phyloP scores from a whole-genome alignment of 2,113 vertebrate species.

The Rhynchopsitta pachyrhyncha region DNA sequence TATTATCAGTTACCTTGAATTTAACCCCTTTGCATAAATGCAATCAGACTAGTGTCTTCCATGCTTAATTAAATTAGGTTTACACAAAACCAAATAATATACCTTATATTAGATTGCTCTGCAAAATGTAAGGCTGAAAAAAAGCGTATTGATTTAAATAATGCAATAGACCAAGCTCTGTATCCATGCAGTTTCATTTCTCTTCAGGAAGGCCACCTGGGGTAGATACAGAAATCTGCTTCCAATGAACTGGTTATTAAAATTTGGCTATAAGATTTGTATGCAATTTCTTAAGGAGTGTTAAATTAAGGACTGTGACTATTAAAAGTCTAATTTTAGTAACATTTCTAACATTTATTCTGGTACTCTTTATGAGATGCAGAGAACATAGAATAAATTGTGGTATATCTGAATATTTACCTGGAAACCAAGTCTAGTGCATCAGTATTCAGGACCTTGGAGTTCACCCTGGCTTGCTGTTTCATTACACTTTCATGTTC shows the following conservation, averaged over 20 bases:
- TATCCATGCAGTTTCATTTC: not conserved
- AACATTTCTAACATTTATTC: not conserved
- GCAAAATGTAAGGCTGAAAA: not conserved
- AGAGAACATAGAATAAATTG: not conserved
- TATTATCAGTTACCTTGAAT: not conserved
- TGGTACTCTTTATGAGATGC: not conserved
- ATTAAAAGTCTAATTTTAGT: not conserved
- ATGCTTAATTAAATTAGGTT: not conserved
- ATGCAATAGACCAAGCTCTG: not conserved
- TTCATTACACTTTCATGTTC: constrained; percentile 68
- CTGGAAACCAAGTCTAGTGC: constrained; percentile 59
- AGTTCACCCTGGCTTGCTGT: not conserved
- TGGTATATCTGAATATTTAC: constrained; percentile 18
- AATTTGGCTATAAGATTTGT: not conserved
- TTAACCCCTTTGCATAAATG: not conserved
- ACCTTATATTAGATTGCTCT: not conserved
- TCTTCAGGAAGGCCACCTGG: not conserved
- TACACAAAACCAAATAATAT: not conserved
- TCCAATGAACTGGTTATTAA: not conserved
- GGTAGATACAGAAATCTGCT: not conserved
- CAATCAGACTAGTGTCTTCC: not conserved
- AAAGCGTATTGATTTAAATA: not conserved
- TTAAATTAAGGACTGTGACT: not conserved
- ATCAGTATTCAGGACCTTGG: constrained; percentile 19
- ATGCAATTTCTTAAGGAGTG: not conserved